These are phyloP conservation scores for Diabrotica virgifera DNA, from an alignment of 1,140 invertebrate genomes.

Conservation along the genomic window DNA sequence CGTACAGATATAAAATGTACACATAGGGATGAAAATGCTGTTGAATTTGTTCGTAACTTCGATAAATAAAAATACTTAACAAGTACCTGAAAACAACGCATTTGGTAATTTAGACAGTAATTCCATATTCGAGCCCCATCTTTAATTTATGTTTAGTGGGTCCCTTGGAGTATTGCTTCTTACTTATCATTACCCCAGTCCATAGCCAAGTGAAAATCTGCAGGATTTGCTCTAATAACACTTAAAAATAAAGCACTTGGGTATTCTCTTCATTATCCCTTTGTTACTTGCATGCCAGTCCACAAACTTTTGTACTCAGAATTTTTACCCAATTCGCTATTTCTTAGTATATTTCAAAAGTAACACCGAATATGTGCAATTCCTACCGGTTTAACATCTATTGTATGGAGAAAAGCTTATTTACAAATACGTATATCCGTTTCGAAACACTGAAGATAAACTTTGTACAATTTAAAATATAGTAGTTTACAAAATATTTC, in stretches of 20 bases:
- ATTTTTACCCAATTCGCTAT: conserved; percentile 40
- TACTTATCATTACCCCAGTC: conserved; percentile 25
- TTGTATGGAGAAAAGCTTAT: conserved; percentile 42
- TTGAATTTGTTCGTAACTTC: too few relatives aligned
- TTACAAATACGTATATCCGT: conserved; percentile 22
- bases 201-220: conserved; percentile 46
- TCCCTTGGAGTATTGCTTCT: conserved; percentile 1
- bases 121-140: too few relatives aligned
- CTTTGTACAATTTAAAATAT: neutral
- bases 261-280: conserved; percentile 46
- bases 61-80: too few relatives aligned
- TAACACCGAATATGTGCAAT: conserved; percentile 43
- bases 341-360: conserved; percentile 40
- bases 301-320: conserved; percentile 45
- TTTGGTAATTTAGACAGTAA: too few relatives aligned
- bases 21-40: too few relatives aligned
- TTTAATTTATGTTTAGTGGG: too few relatives aligned
- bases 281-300: conserved; percentile 38
- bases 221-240: conserved; percentile 41
- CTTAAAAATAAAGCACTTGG: conserved; percentile 46
- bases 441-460: neutral
- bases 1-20: too few relatives aligned
- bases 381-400: conserved; percentile 39
- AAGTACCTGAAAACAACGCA: too few relatives aligned
- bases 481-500: neutral